Percentiles rank a stretch among this genome's conserved stretches.
Evolutionary conservation across 1,140 invertebrate genomes (phyloP).

Genomic region (Heliconius nattereri): DNA sequence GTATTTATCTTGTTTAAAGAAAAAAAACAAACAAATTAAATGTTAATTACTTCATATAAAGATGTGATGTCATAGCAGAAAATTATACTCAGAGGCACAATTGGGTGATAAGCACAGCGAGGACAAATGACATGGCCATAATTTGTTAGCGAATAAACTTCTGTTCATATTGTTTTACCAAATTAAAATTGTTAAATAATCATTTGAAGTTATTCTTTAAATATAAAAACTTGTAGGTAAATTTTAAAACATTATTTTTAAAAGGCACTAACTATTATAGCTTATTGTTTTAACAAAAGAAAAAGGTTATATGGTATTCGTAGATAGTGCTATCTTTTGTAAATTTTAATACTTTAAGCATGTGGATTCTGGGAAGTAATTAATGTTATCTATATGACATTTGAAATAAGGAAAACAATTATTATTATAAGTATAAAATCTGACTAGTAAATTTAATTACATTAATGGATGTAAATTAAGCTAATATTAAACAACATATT

Average conservation of each 20-base stretch:
- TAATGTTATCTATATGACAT: background rate
- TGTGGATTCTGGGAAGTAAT: background rate
- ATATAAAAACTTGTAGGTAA: background rate
- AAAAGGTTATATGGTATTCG: slow-evolving; percentile 1
- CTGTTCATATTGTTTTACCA: background rate
- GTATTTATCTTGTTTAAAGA: background rate
- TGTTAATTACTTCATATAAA: slow-evolving; percentile 8
- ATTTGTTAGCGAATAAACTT: background rate
- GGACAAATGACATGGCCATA: slow-evolving; percentile 2
- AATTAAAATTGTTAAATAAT: background rate
- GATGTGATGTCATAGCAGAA: slow-evolving; percentile 35
- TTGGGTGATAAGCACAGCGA: slow-evolving; percentile 43
- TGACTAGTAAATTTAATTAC: background rate
- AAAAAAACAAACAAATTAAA: slow-evolving; percentile 2
- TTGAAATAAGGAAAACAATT: background rate
- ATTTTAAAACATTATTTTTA: background rate
- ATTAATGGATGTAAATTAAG: background rate
- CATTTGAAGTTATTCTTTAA: background rate
- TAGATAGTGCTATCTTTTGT: slow-evolving; percentile 7
- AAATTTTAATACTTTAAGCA: background rate
- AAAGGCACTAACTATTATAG: background rate
- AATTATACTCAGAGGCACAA: slow-evolving; percentile 46
- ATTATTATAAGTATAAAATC: background rate
- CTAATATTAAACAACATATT: background rate
- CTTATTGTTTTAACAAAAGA: background rate